Percentiles rank a stretch among this genome's conserved stretches.
phyloP scores from a whole-genome alignment of 2,113 vertebrate species.

The Agapornis roseicollis region DNA sequence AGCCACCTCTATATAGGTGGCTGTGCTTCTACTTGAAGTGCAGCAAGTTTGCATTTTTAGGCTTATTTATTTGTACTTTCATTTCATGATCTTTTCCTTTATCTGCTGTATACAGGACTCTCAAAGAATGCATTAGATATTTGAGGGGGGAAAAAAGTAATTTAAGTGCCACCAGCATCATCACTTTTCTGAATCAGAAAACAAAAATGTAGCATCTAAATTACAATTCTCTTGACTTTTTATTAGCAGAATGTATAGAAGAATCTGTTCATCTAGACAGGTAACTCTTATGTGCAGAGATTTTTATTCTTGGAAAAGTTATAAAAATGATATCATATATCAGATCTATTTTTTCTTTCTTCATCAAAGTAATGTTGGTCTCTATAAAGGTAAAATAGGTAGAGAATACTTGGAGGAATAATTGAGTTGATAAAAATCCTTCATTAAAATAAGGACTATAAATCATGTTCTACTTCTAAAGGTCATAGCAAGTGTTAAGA shows the following conservation, averaged over 20 bases:
- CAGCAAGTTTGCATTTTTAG: neutral
- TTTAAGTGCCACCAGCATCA: neutral
- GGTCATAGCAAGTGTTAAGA: neutral
- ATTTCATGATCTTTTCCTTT: neutral
- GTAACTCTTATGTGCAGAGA: neutral
- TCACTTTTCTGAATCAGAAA: neutral
- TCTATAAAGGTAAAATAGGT: neutral
- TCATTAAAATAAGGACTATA: neutral
- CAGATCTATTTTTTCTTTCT: neutral
- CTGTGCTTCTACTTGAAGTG: neutral
- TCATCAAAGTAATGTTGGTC: neutral
- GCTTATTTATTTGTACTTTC: neutral
- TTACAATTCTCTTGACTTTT: neutral
- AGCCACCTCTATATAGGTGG: neutral
- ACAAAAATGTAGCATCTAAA: neutral
- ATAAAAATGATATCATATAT: neutral
- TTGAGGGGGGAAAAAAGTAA: accelerated
- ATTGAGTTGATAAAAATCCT: neutral
- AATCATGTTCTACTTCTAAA: neutral
- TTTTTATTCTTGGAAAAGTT: neutral
- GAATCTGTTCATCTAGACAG: neutral
- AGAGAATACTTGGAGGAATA: neutral
- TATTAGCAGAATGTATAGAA: neutral
- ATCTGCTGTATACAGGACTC: neutral
- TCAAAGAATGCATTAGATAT: neutral